Percentiles rank a stretch among this genome's conserved stretches.
These are phyloP conservation scores for Chironomus tentans DNA, from an alignment of 2,888 invertebrate genomes.

Conservation along the genomic window DNA sequence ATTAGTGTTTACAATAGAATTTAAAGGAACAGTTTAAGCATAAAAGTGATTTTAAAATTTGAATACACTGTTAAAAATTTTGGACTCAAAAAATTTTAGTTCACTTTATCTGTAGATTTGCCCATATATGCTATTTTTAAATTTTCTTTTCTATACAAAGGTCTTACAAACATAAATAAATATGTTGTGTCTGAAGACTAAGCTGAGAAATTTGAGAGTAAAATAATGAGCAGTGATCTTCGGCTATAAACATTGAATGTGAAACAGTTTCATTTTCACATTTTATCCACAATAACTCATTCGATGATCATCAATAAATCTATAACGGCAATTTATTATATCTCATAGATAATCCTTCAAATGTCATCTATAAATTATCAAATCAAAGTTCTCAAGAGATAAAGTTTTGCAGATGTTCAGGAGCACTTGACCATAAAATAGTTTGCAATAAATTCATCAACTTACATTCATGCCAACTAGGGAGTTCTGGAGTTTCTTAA, in stretches of 20 bases:
- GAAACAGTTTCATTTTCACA: background rate
- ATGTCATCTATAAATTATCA: background rate
- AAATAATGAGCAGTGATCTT: too few relatives aligned
- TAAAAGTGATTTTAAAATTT: too few relatives aligned
- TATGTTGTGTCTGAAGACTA: too few relatives aligned
- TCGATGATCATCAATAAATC: background rate
- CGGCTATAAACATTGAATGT: background rate
- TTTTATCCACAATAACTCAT: background rate
- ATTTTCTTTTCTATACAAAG: background rate
- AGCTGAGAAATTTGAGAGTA: too few relatives aligned
- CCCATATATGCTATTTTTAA: background rate
- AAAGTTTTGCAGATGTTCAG: background rate
- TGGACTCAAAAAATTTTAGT: too few relatives aligned
- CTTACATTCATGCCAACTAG: slow-evolving; percentile 53
- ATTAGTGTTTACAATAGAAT: too few relatives aligned
- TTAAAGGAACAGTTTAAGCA: too few relatives aligned
- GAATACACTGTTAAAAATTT: too few relatives aligned
- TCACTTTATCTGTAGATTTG: too few relatives aligned
- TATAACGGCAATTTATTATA: too few relatives aligned
- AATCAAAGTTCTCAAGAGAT: background rate
- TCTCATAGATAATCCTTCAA: background rate
- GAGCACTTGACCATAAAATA: background rate
- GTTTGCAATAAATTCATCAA: slow-evolving; percentile 32
- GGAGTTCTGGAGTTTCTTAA: background rate
- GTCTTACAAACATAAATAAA: too few relatives aligned